Conservation (phyloP, 2,797 vertebrate genomes). For the Tinamus major region DNA sequence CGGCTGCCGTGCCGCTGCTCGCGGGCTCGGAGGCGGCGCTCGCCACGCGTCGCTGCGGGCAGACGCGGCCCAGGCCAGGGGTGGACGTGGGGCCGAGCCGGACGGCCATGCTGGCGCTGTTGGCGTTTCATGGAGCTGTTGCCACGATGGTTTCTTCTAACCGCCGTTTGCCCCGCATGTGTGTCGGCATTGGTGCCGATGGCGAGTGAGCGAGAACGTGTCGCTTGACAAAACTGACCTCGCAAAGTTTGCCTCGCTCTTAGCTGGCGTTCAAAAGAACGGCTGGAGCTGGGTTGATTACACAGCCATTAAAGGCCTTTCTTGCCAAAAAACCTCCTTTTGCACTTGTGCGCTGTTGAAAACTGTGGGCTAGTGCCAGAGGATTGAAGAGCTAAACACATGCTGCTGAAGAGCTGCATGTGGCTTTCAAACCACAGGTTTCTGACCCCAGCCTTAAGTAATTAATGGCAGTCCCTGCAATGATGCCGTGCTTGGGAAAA, state of each 20-base stretch:
- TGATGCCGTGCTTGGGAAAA: neutral
- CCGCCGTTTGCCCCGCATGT: neutral
- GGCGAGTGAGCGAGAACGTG: neutral
- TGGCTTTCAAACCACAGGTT: slow-evolving; percentile 43
- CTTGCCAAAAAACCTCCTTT: neutral
- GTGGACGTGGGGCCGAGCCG: no score
- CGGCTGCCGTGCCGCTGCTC: no score
- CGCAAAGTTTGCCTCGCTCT: slow-evolving; percentile 53
- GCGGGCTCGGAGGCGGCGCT: no score
- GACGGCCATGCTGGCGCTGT: no score
- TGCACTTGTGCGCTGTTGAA: slow-evolving; percentile 50
- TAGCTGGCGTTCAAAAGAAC: slow-evolving; percentile 29
- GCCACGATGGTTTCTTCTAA: slow-evolving; percentile 6
- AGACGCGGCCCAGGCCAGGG: no score
- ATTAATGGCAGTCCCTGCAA: slow-evolving; percentile 56
- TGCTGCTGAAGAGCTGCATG: slow-evolving; percentile 45
- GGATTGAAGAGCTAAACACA: slow-evolving; percentile 63
- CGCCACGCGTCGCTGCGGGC: no score
- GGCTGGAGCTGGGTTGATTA: slow-evolving; percentile 57
- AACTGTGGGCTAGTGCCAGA: slow-evolving; percentile 61
- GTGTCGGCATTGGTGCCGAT: slow-evolving; percentile 11
- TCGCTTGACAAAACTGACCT: slow-evolving; percentile 29
- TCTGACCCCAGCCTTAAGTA: slow-evolving; percentile 65
- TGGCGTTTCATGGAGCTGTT: neutral
- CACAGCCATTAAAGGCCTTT: slow-evolving; percentile 47